Evolutionary conservation across 1,140 invertebrate genomes (phyloP).

Genomic region (Trinorchestia longiramus): DNA sequence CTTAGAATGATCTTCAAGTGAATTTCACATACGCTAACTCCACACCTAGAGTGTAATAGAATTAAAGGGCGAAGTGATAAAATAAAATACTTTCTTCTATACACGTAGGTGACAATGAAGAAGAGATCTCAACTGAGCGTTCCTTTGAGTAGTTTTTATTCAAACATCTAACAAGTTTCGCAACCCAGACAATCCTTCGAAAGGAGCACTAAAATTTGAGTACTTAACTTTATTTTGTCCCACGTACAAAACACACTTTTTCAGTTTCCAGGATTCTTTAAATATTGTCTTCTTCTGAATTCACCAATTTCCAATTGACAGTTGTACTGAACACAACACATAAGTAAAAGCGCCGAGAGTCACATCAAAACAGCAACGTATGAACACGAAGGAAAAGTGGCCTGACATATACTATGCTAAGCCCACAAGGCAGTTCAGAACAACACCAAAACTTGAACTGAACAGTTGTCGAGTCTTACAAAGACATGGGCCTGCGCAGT

Average conservation of each 20-base stretch:
- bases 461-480: background rate
- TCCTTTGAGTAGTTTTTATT: background rate
- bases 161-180: background rate
- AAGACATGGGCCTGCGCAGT: background rate
- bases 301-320: background rate
- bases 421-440: background rate
- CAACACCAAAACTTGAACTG: background rate
- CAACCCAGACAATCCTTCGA: background rate
- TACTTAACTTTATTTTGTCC: background rate
- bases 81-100: background rate
- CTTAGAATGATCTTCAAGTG: background rate
- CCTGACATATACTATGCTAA: background rate
- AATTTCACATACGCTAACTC: background rate
- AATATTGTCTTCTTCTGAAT: background rate
- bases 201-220: background rate
- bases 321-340: background rate
- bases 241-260: background rate
- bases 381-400: background rate
- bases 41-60: background rate
- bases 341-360: background rate
- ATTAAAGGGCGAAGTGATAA: background rate
- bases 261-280: background rate
- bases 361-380: background rate
- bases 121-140: background rate
- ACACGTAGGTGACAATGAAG: background rate